Conservation (phyloP, 2,888 invertebrate genomes). For the Lucinisca nassula region DNA sequence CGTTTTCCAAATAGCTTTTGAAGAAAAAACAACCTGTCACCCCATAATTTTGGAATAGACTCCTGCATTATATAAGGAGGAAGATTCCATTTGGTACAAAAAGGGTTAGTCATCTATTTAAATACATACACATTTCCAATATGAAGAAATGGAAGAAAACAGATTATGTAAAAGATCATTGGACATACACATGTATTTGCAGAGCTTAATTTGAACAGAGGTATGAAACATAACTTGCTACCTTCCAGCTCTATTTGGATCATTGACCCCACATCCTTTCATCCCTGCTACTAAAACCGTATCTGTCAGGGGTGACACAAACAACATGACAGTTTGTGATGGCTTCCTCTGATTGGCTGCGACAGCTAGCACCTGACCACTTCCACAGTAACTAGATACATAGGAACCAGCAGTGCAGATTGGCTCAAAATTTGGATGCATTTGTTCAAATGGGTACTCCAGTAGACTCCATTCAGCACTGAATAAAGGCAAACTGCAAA, state of each 20-base stretch:
- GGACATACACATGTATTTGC: too few species aligned
- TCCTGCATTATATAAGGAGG: too few species aligned
- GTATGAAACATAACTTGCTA: too few species aligned
- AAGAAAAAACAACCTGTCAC: too few species aligned
- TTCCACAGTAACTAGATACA: slow-evolving; percentile 78
- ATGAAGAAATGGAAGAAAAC: too few species aligned
- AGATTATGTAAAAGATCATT: too few species aligned
- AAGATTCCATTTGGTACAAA: too few species aligned
- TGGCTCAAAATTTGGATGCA: slow-evolving; percentile 77
- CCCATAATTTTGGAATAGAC: too few species aligned
- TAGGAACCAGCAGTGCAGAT: slow-evolving; percentile 80
- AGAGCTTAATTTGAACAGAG: too few species aligned
- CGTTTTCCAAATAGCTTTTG: too few species aligned
- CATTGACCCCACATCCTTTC: slow-evolving; percentile 79
- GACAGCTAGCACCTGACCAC: slow-evolving; percentile 85
- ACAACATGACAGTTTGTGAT: slow-evolving; percentile 81
- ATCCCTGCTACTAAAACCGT: slow-evolving; percentile 82
- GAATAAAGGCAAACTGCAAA: slow-evolving; percentile 72
- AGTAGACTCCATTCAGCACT: slow-evolving; percentile 80
- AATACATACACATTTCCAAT: too few species aligned
- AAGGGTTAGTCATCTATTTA: too few species aligned
- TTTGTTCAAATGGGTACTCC: slow-evolving; percentile 77
- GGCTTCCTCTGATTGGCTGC: slow-evolving; percentile 85
- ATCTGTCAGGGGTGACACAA: slow-evolving; percentile 84
- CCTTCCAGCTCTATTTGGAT: slow-evolving; percentile 76